A percentile compares a stretch with the other conserved stretches of the same genome.
These are phyloP conservation scores for Hucho hucho DNA, from an alignment of 2,113 vertebrate species.

Conservation along the genomic window DNA sequence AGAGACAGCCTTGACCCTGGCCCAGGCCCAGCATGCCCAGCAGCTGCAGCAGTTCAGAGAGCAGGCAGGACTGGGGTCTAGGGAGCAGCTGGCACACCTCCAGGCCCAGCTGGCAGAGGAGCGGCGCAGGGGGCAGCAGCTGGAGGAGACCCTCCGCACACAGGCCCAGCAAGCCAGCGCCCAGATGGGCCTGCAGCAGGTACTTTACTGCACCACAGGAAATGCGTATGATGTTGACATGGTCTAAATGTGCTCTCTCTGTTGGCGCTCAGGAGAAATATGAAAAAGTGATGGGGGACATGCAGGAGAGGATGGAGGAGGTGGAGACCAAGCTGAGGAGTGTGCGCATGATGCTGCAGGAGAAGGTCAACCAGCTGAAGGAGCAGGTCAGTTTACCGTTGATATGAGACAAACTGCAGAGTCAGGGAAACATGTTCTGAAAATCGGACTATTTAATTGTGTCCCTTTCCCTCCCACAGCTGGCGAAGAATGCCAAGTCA, in stretches of 20 bases:
- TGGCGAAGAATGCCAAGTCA: conserved; percentile 71
- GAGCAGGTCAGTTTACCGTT: conserved; percentile 72
- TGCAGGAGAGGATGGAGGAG: conserved; percentile 72
- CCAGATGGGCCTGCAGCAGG: conserved; percentile 76
- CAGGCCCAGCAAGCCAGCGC: conserved; percentile 69
- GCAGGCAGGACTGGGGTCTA: conserved; percentile 40
- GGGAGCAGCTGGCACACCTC: conserved; percentile 62
- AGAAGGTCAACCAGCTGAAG: conserved; percentile 78
- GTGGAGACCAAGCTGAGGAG: conserved; percentile 77
- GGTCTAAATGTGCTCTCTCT: neutral
- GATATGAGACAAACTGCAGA: no score
- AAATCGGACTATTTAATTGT: neutral
- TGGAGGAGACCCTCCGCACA: conserved; percentile 69
- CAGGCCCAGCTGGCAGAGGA: conserved; percentile 69
- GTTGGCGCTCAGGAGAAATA: conserved; percentile 69
- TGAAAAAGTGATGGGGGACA: conserved; percentile 59
- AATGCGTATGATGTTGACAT: neutral
- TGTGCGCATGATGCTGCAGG: conserved; percentile 76
- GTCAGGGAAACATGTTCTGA: no score
- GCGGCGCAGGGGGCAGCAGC: conserved; percentile 62
- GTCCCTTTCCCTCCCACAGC: conserved; percentile 45
- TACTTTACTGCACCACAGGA: conserved; percentile 33
- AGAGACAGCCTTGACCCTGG: conserved; percentile 61
- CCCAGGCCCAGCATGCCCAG: conserved; percentile 59
- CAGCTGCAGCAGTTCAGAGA: conserved; percentile 70